Base-by-base conservation (phyloP, 2,888 invertebrate species). In the Heliconius ethilla region DNA sequence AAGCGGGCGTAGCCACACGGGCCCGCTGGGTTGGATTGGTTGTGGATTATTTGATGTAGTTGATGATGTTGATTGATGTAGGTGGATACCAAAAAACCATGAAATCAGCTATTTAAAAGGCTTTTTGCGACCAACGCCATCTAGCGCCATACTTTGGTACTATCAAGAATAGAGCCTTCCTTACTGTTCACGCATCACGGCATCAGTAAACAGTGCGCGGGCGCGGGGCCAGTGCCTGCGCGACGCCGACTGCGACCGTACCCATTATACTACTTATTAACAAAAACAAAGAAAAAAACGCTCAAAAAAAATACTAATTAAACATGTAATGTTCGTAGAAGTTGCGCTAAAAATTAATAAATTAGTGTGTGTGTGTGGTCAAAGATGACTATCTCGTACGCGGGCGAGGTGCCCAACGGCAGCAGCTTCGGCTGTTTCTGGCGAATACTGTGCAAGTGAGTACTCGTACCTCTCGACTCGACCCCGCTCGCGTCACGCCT, bases 401-500 rank as follows among this genome's bases (percentile, higher is more conserved):
- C 97, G 86, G 97, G 97, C 88, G 97, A 97, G 93, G 98, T 98
- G 87, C 98, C 98, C 84, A 98, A 98, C 92, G 98, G 98, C 89
- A 98, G 98, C 95, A 97, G 97, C 94, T 98, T 98, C 89, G 98
- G 98, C 89, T 98, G 98, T 93, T 98, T 98, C 95, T 98, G 98
- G 98, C 96, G 97, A 95, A 97, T 97, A 91, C 95, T 97, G 87
- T 95, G 96, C 95, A 97, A 97, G 97, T 97, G 94, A 97, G 97
- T 67, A 67, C n/a, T 67, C 45, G 1, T 67, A 37, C 7, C 29
- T 29, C 29, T 33, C 29, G 29, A 33, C 29, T 33, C 29, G 66
- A 18, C 75, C 84, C 83, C 51, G 51, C 51, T 83, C 81, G 82
- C 81, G 80, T 76, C 82, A 83, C 83, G 82, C 80, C 80, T 78